Evolutionary conservation across 1,140 invertebrate genomes (phyloP), one percentile per base, ranked within the genome.

Genomic region (Cheumatopsyche charites): DNA sequence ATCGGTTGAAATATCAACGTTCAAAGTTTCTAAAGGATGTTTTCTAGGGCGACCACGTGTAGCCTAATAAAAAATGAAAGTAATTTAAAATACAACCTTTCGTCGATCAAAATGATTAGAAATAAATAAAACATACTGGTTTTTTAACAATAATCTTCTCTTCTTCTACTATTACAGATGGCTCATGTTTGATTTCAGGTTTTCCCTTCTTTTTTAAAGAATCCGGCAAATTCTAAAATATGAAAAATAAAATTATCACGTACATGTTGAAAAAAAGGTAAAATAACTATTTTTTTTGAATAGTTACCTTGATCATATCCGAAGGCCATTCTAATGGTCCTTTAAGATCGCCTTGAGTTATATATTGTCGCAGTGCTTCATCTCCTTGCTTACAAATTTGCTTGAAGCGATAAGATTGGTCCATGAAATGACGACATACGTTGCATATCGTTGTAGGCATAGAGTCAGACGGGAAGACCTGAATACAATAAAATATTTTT

Each of bases 381-480:
- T 92, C 90, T 0, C 89, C 88, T 78, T 88, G 87, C 74, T 90
- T 90, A 71, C 90, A 91, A 77, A 91, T 89, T 65, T 88, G 85
- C 76, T 92, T 92, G 74, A 90, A 92, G 67, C 87, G 88, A 79
- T 92, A 92, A 12, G 87, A 88, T 73, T 88, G 81, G 69, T 88
- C 87, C 75, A 91, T 86, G 58, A 90, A 88, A 76, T 86, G 85
- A 1, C 87, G 87, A 73, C 91, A 92, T 49, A 84, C 84, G 13
- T 81, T 82, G 75, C 91, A 92, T 43, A 92, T 90, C 77, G 86
- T 87, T 66, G 86, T 81, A 0, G 90, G 90, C 89, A 92, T 90
- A 68, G 88, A 89, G 79, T 92, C 91, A 12, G 88, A 88, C 73
- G 86, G 83, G 74, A 88, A 90, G 0, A 91, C 89, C 90, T 92